These are phyloP conservation scores for Callionymus lyra DNA, from an alignment of 2,113 vertebrate species.

Conservation along the genomic window DNA sequence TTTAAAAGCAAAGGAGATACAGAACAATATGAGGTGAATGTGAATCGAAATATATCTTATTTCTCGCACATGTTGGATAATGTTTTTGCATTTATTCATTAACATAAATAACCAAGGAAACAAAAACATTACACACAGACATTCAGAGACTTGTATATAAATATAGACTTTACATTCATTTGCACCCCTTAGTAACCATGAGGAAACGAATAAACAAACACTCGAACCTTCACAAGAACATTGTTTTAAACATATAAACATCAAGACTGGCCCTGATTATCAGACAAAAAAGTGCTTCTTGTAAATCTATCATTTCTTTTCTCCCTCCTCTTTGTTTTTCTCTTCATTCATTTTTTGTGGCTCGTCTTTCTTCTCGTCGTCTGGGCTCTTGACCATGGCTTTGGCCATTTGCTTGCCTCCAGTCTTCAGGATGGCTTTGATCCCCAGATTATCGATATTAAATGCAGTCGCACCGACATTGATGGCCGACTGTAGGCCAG, in stretches of 20 bases:
- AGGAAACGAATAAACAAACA: no score
- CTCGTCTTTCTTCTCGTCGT: not conserved
- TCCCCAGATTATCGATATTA: constrained; percentile 78
- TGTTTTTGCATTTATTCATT: no score
- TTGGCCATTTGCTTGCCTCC: constrained; percentile 72
- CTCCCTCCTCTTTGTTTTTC: constrained; percentile 20
- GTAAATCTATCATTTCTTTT: constrained; percentile 7
- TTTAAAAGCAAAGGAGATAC: no score
- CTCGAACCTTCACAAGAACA: no score
- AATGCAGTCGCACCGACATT: constrained; percentile 78
- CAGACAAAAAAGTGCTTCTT: not conserved
- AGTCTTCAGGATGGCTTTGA: constrained; percentile 77
- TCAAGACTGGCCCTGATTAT: not conserved
- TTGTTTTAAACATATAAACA: not conserved
- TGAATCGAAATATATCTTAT: no score
- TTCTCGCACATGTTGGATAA: no score
- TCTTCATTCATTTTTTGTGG: not conserved
- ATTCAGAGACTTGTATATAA: no score
- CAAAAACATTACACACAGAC: no score
- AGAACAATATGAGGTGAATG: no score
- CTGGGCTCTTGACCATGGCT: constrained; percentile 49
- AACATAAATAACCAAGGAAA: no score
- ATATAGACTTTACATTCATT: no score
- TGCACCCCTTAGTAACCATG: no score
- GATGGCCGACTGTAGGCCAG: constrained; percentile 74